Percentiles rank a stretch among this genome's conserved stretches.
Evolutionary conservation across 2,797 vertebrate species (phyloP).

Genomic region (Ispidina picta): DNA sequence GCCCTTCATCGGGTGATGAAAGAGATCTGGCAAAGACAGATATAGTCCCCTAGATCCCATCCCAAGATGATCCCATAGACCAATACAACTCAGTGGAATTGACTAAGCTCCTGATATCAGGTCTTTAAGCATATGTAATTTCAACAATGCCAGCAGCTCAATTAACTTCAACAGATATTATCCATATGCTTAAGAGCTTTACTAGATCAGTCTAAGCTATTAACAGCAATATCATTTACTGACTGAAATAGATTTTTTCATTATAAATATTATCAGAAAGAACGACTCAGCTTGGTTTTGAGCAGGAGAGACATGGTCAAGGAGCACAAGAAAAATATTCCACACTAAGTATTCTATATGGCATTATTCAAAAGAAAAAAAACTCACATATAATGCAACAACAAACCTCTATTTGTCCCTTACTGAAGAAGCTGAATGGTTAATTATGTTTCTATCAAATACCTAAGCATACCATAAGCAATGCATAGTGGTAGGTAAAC

Average conservation of each 20-base stretch:
- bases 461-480: neutral
- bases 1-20: neutral
- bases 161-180: constrained; percentile 48
- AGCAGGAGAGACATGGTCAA: neutral
- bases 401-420: neutral
- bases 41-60: neutral
- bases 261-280: constrained; percentile 13
- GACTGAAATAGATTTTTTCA: constrained; percentile 15
- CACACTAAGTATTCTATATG: neutral
- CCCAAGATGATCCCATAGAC: neutral
- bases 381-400: neutral
- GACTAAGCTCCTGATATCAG: neutral
- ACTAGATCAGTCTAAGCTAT: constrained; percentile 7
- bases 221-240: constrained; percentile 3
- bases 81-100: neutral
- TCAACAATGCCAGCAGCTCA: neutral
- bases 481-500: fast-evolving
- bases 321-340: neutral
- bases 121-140: neutral
- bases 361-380: neutral
- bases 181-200: constrained; percentile 32
- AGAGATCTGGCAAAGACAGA: neutral
- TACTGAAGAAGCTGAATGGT: neutral
- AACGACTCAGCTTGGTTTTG: neutral
- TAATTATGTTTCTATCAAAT: neutral